phyloP scores from a whole-genome alignment of 1,140 invertebrate species.

The Amyelois transitella region DNA sequence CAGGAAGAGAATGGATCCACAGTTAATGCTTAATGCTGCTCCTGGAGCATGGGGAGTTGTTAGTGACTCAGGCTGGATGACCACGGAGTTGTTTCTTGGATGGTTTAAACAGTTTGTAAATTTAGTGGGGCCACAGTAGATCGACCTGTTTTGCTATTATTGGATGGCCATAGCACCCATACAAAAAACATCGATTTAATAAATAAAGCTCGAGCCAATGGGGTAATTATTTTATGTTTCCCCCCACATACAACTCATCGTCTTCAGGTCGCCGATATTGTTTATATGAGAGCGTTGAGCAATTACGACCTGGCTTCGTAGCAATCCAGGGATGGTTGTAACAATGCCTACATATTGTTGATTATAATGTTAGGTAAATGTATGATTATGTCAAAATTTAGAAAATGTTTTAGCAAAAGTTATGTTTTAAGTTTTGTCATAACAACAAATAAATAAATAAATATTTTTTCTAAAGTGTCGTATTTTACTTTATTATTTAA shows the following conservation, averaged over 20 bases:
- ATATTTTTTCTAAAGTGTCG: too few species aligned
- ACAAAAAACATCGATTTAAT: slow-evolving; percentile 36
- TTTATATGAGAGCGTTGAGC: slow-evolving; percentile 47
- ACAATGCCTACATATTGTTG: slow-evolving; percentile 23
- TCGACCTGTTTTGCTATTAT: slow-evolving; percentile 31
- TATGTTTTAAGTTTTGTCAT: too few species aligned
- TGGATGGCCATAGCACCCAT: slow-evolving; percentile 37
- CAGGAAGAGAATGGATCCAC: not conserved
- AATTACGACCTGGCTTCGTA: slow-evolving; percentile 36
- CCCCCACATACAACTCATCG: slow-evolving; percentile 57
- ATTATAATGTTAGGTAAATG: too few species aligned
- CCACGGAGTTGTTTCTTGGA: slow-evolving; percentile 27
- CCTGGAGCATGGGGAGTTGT: slow-evolving; percentile 25
- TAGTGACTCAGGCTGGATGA: slow-evolving; percentile 35
- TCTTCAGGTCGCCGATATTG: slow-evolving; percentile 53
- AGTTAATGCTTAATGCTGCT: not conserved
- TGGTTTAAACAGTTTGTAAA: slow-evolving; percentile 44
- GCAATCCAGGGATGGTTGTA: slow-evolving; percentile 31
- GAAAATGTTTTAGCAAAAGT: slow-evolving; percentile 27
- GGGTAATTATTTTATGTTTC: slow-evolving; percentile 44
- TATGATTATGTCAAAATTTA: too few species aligned
- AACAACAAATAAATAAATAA: too few species aligned
- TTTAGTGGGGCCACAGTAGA: slow-evolving; percentile 21
- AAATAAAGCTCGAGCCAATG: slow-evolving; percentile 22
- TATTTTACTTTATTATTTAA: too few species aligned